Evolutionary conservation across 2,888 invertebrate genomes (phyloP).

Genomic region (Seira ritae): DNA sequence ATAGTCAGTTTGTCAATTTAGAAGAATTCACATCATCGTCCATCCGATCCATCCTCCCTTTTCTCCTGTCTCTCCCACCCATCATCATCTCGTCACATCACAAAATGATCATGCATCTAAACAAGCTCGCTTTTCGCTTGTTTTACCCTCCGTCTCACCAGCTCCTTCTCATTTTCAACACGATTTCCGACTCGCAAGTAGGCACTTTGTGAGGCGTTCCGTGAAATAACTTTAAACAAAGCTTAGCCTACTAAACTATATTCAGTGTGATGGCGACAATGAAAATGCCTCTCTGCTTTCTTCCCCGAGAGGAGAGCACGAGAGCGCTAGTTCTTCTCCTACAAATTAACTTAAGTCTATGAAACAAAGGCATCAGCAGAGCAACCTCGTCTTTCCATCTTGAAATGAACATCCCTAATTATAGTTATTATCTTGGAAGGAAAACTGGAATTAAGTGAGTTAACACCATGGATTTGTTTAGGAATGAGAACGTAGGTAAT

Average conservation of each 20-base stretch:
- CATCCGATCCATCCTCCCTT: slow-evolving; percentile 21
- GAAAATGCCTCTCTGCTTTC: too few species aligned
- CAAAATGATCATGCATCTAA: neutral
- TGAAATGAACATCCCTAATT: too few species aligned
- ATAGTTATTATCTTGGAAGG: too few species aligned
- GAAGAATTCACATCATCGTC: slow-evolving; percentile 39
- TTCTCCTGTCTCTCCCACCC: neutral
- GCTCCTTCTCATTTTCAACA: neutral
- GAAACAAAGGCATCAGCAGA: too few species aligned
- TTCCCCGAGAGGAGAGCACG: too few species aligned
- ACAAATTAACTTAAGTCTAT: neutral
- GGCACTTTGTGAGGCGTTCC: slow-evolving; percentile 37
- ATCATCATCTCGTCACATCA: slow-evolving; percentile 44
- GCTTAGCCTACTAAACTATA: slow-evolving; percentile 19
- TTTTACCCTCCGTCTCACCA: neutral
- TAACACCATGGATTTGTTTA: too few species aligned
- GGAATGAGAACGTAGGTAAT: too few species aligned
- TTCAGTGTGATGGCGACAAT: neutral
- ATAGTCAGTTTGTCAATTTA: too few species aligned
- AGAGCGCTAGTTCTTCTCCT: neutral
- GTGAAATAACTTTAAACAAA: slow-evolving; percentile 57
- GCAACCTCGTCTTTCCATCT: too few species aligned
- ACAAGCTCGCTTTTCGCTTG: neutral
- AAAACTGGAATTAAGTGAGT: too few species aligned
- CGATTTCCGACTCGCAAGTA: neutral